Evolutionary conservation across 2,888 invertebrate species (phyloP).

Genomic region (Cephus pulcher): DNA sequence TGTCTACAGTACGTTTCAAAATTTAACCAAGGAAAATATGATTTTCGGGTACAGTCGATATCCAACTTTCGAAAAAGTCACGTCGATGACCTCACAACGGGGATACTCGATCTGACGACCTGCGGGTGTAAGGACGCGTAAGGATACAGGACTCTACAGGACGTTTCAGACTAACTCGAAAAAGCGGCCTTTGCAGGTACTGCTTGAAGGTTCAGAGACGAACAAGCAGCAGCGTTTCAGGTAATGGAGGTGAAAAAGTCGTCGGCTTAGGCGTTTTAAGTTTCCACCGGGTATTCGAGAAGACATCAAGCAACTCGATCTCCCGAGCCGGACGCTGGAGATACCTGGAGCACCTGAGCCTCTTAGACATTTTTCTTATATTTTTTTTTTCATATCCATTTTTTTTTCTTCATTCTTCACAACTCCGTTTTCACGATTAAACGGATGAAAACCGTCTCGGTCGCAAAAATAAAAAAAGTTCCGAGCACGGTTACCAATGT

Average conservation of each 20-base stretch:
- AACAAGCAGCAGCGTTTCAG: not conserved
- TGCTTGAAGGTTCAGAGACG: not conserved
- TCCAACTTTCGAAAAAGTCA: not conserved
- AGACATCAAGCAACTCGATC: conserved; percentile 62
- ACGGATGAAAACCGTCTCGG: not conserved
- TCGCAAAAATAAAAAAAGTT: not conserved
- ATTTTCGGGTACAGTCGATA: not conserved
- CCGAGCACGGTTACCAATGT: not conserved
- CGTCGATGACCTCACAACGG: not conserved
- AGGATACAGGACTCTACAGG: not conserved
- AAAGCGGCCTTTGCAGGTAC: too few species aligned
- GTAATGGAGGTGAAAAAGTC: conserved; percentile 56
- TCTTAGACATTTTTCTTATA: conserved; percentile 54
- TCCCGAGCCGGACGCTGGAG: conserved; percentile 62
- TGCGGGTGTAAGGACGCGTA: not conserved
- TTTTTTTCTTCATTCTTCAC: not conserved
- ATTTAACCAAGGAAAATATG: not conserved
- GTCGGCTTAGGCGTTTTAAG: conserved; percentile 62
- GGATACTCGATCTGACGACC: too few species aligned
- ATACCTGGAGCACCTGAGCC: conserved; percentile 60
- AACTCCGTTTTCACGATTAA: not conserved
- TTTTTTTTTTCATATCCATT: not conserved
- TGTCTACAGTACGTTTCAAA: not conserved
- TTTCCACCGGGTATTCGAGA: conserved; percentile 62
- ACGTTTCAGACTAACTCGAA: not conserved